These are phyloP conservation scores for Columba guinea DNA, from an alignment of 2,797 vertebrate genomes.

Conservation along the genomic window DNA sequence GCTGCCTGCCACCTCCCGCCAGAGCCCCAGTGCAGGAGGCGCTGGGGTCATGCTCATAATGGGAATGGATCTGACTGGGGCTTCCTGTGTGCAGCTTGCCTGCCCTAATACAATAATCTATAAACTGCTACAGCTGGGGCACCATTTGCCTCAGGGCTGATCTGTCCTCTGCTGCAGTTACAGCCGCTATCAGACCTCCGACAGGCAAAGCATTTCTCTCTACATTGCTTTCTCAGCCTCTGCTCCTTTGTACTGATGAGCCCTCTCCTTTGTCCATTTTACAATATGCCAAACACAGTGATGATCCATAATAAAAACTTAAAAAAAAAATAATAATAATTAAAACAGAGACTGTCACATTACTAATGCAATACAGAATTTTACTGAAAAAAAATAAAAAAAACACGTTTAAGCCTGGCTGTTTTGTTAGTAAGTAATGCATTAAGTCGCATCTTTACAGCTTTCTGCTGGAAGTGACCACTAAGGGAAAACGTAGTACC, in stretches of 20 bases:
- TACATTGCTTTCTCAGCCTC: not conserved
- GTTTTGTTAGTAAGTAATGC: conserved; percentile 22
- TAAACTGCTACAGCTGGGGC: conserved; percentile 22
- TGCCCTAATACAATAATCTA: not conserved
- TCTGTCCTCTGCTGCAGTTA: not conserved
- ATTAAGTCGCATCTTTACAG: conserved; percentile 37
- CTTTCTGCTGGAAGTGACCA: conserved; percentile 38
- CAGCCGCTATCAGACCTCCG: accelerated
- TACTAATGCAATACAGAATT: not conserved
- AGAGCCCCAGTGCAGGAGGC: not conserved
- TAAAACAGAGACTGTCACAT: not conserved
- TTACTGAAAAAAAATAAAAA: not conserved
- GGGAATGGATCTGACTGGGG: not conserved
- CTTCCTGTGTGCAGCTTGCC: not conserved
- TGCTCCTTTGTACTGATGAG: not conserved
- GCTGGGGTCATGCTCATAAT: not conserved
- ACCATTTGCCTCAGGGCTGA: not conserved
- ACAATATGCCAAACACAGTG: not conserved
- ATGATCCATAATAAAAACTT: not conserved
- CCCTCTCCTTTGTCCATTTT: not conserved
- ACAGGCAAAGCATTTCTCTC: accelerated
- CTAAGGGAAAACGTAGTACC: conserved; percentile 1
- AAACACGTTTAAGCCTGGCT: not conserved
- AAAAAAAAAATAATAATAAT: not conserved
- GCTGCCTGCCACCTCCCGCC: conserved; percentile 3